A percentile compares a stretch with the other conserved stretches of the same genome.
These are phyloP conservation scores for Scytalopus superciliaris DNA, from an alignment of 2,113 vertebrate genomes.

Conservation along the genomic window DNA sequence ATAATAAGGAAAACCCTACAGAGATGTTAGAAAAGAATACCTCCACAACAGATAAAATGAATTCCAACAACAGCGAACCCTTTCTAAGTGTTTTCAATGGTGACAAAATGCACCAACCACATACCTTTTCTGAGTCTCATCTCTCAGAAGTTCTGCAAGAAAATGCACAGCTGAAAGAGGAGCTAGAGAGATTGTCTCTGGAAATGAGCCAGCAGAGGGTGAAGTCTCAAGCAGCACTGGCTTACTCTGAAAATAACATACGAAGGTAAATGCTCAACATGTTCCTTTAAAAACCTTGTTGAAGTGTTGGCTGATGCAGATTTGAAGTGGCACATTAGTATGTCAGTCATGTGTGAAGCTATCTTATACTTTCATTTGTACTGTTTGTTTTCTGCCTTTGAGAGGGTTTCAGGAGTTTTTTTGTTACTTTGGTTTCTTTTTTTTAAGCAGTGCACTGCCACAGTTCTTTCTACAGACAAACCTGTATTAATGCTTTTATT, in stretches of 20 bases:
- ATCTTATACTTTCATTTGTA: not conserved
- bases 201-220: conserved; percentile 76
- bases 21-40: conserved; percentile 37
- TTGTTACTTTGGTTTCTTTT: accelerated
- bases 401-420: accelerated
- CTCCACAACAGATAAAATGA: conserved; percentile 6
- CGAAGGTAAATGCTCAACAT: conserved; percentile 68
- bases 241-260: conserved; percentile 72
- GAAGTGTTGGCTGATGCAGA: not conserved
- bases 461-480: not conserved
- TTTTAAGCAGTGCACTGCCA: not conserved
- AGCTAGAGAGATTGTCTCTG: conserved; percentile 73
- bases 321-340: not conserved
- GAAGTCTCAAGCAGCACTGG: conserved; percentile 65
- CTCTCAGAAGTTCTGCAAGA: conserved; percentile 84
- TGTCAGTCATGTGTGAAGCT: not conserved
- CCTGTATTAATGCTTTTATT: not conserved
- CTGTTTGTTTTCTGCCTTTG: not conserved
- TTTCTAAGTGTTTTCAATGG: conserved; percentile 54
- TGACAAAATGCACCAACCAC: conserved; percentile 81
- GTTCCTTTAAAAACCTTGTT: not conserved
- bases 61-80: not conserved
- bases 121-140: conserved; percentile 75
- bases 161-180: conserved; percentile 78
- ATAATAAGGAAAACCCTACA: conserved; percentile 18